Evolutionary conservation across 2,113 vertebrate genomes (phyloP).

Genomic region (Peromyscus leucopus): DNA sequence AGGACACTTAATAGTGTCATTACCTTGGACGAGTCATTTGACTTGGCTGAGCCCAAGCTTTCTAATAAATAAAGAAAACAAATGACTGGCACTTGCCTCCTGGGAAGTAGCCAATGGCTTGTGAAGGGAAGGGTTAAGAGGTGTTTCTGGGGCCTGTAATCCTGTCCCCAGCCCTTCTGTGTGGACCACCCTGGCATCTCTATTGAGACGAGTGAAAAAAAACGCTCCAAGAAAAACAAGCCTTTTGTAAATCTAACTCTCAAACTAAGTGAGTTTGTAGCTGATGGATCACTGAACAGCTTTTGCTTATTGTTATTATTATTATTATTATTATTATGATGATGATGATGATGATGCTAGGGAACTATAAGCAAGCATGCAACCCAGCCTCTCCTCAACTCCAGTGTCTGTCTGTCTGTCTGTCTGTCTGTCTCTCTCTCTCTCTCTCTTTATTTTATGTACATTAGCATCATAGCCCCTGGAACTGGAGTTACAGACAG

Average conservation of each 20-base stretch:
- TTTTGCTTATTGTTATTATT: neutral
- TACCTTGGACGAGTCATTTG: neutral
- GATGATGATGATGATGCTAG: fast-evolving
- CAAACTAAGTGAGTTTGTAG: neutral
- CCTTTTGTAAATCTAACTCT: conserved; percentile 19
- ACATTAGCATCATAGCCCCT: no score
- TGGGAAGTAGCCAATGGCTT: no score
- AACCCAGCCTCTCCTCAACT: neutral
- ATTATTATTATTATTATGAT: neutral
- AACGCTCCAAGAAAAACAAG: no score
- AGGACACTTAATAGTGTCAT: neutral
- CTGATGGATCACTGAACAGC: neutral
- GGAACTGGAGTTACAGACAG: no score
- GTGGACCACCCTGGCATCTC: neutral
- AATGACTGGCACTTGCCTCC: neutral
- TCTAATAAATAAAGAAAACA: neutral
- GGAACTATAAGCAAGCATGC: neutral
- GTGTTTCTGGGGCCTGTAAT: no score
- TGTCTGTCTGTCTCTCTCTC: no score
- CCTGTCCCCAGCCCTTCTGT: neutral
- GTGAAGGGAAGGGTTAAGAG: neutral
- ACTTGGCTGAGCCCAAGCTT: neutral
- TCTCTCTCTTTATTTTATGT: no score
- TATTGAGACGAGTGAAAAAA: neutral
- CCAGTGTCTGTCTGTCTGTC: no score